Percentiles rank a stretch among this genome's conserved stretches.
These are phyloP conservation scores for Lacerta viridis DNA, from an alignment of 2,797 vertebrate genomes.

Conservation along the genomic window DNA sequence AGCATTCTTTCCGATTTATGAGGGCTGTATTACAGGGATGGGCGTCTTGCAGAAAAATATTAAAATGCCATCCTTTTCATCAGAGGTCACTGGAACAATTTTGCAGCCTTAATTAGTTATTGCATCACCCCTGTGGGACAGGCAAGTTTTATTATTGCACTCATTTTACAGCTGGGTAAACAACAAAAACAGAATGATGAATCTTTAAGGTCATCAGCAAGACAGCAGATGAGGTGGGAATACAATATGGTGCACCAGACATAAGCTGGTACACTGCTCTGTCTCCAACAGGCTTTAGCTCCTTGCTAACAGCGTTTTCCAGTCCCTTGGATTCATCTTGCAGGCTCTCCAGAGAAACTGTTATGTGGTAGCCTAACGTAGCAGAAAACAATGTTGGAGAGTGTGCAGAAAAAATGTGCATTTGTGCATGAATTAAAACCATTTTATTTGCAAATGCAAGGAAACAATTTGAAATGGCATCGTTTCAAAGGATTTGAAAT, in stretches of 20 bases:
- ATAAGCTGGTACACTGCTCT: neutral
- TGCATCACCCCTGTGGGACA: constrained; percentile 33
- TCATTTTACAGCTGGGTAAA: constrained; percentile 47
- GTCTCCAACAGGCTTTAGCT: neutral
- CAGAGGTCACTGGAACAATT: constrained; percentile 48
- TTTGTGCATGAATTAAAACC: neutral
- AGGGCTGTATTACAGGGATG: constrained; percentile 27
- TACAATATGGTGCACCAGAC: neutral
- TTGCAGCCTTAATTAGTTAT: constrained; percentile 49
- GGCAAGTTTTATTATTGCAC: constrained; percentile 47
- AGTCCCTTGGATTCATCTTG: neutral
- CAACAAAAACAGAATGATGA: constrained; percentile 49
- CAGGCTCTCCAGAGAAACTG: neutral
- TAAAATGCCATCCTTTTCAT: constrained; percentile 38
- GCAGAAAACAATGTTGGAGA: rapidly evolving
- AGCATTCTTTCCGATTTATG: constrained; percentile 28
- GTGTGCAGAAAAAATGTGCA: rapidly evolving
- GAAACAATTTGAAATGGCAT: neutral
- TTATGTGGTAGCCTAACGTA: neutral
- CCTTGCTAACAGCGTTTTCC: neutral
- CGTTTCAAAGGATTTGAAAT: too few relatives aligned
- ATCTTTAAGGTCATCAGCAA: constrained; percentile 24
- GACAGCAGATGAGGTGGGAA: constrained; percentile 39
- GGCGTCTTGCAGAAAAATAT: neutral
- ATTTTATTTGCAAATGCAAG: neutral